Evolutionary conservation across 2,888 invertebrate species (phyloP).

Genomic region (Clistopyga incitator): DNA sequence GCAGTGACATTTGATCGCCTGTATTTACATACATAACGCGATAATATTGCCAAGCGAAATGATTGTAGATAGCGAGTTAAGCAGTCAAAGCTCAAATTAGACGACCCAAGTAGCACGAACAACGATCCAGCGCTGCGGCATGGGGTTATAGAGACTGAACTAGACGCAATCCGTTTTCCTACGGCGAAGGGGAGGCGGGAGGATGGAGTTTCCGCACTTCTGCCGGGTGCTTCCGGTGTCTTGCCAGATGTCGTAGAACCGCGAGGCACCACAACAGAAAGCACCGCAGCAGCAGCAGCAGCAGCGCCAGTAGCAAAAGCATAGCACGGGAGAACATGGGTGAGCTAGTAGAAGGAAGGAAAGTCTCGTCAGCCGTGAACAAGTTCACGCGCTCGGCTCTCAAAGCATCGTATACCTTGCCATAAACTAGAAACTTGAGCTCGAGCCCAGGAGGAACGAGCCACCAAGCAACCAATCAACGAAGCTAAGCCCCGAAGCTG

Average conservation of each 20-base stretch:
- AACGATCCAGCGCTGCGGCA: background rate
- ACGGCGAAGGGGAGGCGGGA: background rate
- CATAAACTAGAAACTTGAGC: conserved; percentile 55
- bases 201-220: conserved; percentile 60
- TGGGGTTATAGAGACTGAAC: conserved; percentile 31
- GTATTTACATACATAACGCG: background rate
- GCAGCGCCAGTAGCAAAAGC: conserved; percentile 1
- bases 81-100: background rate
- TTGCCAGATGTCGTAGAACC: conserved; percentile 67
- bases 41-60: background rate
- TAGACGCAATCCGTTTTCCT: conserved; percentile 63
- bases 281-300: conserved; percentile 41
- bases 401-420: conserved; percentile 46
- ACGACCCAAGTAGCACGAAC: background rate
- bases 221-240: conserved; percentile 61
- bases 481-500: conserved; percentile 58
- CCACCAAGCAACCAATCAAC: conserved; percentile 60
- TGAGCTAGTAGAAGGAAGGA: conserved; percentile 47
- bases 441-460: conserved; percentile 21
- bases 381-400: conserved; percentile 64
- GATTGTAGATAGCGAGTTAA: background rate
- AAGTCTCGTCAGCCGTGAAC: conserved; percentile 64
- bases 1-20: background rate
- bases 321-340: conserved; percentile 39
- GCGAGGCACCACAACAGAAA: conserved; percentile 64